phyloP scores from a whole-genome alignment of 2,797 vertebrate genomes.

The Myotis findleyi region DNA sequence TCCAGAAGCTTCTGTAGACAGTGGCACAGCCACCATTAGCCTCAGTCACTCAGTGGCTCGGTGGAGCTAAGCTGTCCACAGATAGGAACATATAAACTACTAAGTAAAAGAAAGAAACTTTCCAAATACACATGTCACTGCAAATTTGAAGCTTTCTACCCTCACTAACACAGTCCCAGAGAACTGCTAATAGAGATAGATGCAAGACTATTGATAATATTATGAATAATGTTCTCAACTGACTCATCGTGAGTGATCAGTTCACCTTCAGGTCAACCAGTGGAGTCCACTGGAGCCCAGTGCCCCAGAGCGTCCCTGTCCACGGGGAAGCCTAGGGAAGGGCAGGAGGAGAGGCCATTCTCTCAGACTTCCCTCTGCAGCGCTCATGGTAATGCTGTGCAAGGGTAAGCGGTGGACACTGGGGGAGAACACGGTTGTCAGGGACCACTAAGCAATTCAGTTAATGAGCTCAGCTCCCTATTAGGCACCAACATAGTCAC shows the following conservation, averaged over 20 bases:
- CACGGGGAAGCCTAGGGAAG: not conserved
- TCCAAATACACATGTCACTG: not conserved
- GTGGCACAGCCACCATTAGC: not conserved
- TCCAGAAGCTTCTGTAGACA: not conserved
- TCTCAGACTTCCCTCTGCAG: not conserved
- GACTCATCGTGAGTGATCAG: not conserved
- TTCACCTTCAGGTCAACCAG: not conserved
- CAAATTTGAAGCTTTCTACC: not conserved
- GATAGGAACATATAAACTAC: not conserved
- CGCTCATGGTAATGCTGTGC: not conserved
- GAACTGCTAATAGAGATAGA: not conserved
- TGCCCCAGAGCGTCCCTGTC: not conserved
- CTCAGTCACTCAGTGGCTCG: not conserved
- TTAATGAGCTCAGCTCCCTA: constrained; percentile 44
- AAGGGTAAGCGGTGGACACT: not conserved
- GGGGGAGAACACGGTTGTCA: not conserved
- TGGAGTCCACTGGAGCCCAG: not conserved
- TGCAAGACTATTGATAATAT: not conserved
- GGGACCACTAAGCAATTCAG: constrained; percentile 43
- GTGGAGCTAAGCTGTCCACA: not conserved
- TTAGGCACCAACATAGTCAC: not conserved
- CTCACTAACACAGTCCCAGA: not conserved
- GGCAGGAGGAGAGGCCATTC: not conserved
- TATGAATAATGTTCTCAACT: not conserved
- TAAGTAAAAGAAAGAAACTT: not conserved